Conservation (phyloP, 2,888 invertebrate genomes). For the Xanthia togata region DNA sequence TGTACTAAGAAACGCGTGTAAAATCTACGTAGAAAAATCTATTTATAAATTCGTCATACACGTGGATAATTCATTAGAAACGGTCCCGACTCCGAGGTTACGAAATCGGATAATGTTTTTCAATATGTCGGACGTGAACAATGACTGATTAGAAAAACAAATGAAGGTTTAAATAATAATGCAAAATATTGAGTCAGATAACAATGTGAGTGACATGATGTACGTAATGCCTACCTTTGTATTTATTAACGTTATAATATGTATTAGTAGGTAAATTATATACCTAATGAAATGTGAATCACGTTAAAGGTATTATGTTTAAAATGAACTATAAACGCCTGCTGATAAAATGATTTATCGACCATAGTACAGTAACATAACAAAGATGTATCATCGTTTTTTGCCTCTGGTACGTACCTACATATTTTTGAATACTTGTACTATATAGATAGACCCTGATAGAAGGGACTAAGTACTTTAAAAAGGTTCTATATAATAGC, state of each 20-base stretch:
- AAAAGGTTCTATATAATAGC: neutral
- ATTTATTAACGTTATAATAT: neutral
- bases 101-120: conserved; percentile 34
- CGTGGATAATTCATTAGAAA: conserved; percentile 30
- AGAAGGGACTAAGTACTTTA: too few relatives aligned
- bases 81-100: conserved; percentile 14
- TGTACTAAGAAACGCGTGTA: conserved; percentile 19
- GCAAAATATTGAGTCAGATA: neutral
- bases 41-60: conserved; percentile 26
- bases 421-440: neutral
- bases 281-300: neutral
- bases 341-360: neutral
- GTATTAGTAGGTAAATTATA: too few relatives aligned
- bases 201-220: conserved; percentile 22
- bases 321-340: neutral
- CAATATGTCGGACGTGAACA: conserved; percentile 27
- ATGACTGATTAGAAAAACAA: conserved; percentile 48
- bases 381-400: neutral
- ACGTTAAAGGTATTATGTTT: neutral
- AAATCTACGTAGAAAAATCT: conserved; percentile 22
- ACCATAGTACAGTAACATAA: neutral
- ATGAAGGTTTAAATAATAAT: conserved; percentile 5
- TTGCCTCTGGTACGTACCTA: neutral
- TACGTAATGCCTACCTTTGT: neutral
- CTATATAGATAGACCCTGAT: neutral